Base-by-base conservation (phyloP, 2,888 invertebrate genomes). In the Nomada hirtipes region DNA sequence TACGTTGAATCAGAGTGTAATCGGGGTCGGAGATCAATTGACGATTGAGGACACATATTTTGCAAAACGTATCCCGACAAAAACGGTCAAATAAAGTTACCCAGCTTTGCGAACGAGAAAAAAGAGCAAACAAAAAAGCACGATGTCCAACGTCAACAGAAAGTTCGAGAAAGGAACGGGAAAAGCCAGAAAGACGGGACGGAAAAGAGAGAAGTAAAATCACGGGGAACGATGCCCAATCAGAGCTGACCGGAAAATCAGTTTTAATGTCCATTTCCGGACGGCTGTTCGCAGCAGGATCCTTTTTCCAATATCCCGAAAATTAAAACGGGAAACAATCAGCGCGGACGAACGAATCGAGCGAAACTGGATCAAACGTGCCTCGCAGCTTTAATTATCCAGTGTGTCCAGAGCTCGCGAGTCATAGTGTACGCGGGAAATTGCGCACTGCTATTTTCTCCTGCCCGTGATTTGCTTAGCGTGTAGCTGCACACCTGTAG, bases 371-470 rank as follows among this genome's bases (percentile, higher is more conserved):
- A 88, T 88, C 84, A 88, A 88, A 85, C 79, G 82, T 88, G 88
- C 86, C 88, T 88, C 85, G 88, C 84, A 88, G 88, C 88, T 88
- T 88, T 88, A 88, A 88, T 88, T 88, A 88, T 88, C 88, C 82
- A 76, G 75, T 71, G 82, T 70, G 73, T 55, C 73, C 57, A 42
- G 23, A 61, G 78, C 75, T 70, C 29, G 69, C 61, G 50, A 42
- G n/a, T 63, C 29, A 50, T 59, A 36, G 70, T 77, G 53, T 44
- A 60, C 71, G 76, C 70, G 84, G 76, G 63, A 75, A 82, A 83
- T 83, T 82, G 79, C 79, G 60, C 69, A 79, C 67, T 57, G 23
- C 20, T 53, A 60, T 61, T 36, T 60, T 52, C 70, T 59, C 70
- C 42, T 50, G 59, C 23, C 36, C 64, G 82, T 82, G 76, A 79